Evolutionary conservation across 2,888 invertebrate genomes (phyloP).

Genomic region (Griposia aprilina): DNA sequence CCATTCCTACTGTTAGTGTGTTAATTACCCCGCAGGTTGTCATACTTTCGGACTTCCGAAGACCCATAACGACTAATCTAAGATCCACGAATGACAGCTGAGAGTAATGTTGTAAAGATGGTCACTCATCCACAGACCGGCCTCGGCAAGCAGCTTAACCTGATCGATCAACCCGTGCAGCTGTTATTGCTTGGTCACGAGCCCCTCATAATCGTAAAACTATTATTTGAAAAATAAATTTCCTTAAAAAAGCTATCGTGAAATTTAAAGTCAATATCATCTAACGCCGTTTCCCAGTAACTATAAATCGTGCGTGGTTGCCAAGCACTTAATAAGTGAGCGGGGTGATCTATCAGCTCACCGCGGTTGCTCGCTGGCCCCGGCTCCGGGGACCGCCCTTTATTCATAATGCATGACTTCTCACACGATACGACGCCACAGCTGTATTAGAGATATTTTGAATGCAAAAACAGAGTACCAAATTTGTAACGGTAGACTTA

Average conservation of each 20-base stretch:
- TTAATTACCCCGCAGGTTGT: no score
- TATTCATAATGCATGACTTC: conserved; percentile 81
- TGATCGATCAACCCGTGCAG: not conserved
- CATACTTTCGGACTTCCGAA: not conserved
- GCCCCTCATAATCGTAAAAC: not conserved
- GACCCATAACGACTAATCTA: not conserved
- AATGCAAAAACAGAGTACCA: conserved; percentile 33
- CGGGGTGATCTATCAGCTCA: conserved; percentile 78
- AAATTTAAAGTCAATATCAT: conserved; percentile 7
- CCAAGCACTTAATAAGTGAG: conserved; percentile 52
- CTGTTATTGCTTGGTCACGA: not conserved
- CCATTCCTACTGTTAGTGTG: no score
- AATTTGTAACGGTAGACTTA: conserved; percentile 31
- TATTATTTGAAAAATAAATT: not conserved
- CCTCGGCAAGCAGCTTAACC: no score
- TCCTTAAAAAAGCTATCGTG: not conserved
- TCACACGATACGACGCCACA: conserved; percentile 67
- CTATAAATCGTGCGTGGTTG: conserved; percentile 46
- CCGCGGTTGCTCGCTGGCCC: conserved; percentile 62
- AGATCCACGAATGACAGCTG: not conserved
- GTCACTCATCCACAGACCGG: no score
- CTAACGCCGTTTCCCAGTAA: not conserved
- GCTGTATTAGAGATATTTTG: conserved; percentile 64
- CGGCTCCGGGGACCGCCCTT: conserved; percentile 68
- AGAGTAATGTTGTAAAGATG: not conserved